Evolutionary conservation across 2,888 invertebrate genomes (phyloP), one percentile per base, ranked within the genome.

Genomic region (Andrena bicolor): DNA sequence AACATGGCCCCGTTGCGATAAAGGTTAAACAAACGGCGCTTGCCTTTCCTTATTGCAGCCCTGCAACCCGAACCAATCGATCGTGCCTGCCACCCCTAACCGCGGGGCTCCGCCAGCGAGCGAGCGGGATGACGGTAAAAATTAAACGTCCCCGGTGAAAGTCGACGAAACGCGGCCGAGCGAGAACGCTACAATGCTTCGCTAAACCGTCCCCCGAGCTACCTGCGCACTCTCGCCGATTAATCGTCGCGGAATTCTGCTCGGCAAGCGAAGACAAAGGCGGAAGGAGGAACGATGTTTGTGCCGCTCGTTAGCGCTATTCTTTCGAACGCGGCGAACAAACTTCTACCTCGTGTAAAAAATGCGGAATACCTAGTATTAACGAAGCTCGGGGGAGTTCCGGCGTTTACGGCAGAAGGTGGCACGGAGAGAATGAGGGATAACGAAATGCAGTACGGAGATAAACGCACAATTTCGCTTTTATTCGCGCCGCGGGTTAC

Each of bases 1-100:
- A 13, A 41, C 51, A 75, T 75, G 69, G 8, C 61, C 75, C 8
- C 28, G 51, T 69, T 75, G 61, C 61, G 60, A 74, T 66, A 58
- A 58, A 58, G 48, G 58, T 74, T 74, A 58, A 66, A 74, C 66
- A 66, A 74, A 7, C 58, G 48, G 10, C 10, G 58, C 65, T 70
- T 51, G 51, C 20, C 63, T 61, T 61, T 69, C 69, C 51, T 53
- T 61, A 41, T 48, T 60, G 41, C 71, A 53, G 26, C 23, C 13
- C 65, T 49, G 28, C 56, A 65, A 64, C 56, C 41, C 20, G 16
- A 16, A n/a, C 16, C n/a, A 32, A 74, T 74, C 65, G 65, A 74
- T 74, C 30, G 20, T 23, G 23, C 26, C 26, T 10, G 23, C 26
- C 23, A 2, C 23, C 23, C 41, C 26, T 23, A 56, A 26, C 10